phyloP scores from a whole-genome alignment of 2,113 vertebrate species.

The Solea solea region DNA sequence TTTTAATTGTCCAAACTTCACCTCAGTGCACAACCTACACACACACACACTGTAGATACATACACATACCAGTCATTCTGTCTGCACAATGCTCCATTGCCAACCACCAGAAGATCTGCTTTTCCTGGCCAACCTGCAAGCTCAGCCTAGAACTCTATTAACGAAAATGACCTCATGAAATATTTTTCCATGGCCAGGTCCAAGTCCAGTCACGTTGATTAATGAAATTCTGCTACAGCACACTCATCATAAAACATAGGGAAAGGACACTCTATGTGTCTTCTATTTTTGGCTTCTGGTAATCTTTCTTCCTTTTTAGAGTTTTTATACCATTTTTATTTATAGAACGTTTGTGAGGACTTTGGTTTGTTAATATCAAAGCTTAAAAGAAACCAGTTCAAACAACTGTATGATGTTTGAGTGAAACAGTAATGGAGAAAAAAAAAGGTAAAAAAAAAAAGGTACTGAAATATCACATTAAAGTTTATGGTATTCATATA shows the following conservation, averaged over 20 bases:
- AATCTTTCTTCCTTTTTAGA: background rate
- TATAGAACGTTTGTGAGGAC: no score
- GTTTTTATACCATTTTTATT: no score
- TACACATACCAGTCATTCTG: conserved; percentile 56
- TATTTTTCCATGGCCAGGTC: conserved; percentile 14
- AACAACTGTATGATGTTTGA: no score
- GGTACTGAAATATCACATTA: no score
- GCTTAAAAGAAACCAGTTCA: no score
- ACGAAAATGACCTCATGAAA: conserved; percentile 20
- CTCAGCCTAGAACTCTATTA: conserved; percentile 10
- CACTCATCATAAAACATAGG: background rate
- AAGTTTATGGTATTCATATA: no score
- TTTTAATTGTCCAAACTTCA: conserved; percentile 63
- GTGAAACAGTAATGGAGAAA: no score
- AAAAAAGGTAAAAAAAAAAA: no score
- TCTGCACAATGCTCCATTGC: conserved; percentile 40
- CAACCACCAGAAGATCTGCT: conserved; percentile 16
- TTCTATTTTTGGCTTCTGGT: background rate
- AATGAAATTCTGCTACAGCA: background rate
- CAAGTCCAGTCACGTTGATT: conserved; percentile 19
- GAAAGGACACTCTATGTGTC: background rate
- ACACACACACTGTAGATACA: conserved; percentile 37
- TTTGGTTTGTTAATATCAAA: no score
- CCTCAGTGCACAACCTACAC: conserved; percentile 56
- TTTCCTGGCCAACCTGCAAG: conserved; percentile 23